Base-by-base conservation (phyloP, 2,888 invertebrate genomes). In the Cosmopolites sordidus region DNA sequence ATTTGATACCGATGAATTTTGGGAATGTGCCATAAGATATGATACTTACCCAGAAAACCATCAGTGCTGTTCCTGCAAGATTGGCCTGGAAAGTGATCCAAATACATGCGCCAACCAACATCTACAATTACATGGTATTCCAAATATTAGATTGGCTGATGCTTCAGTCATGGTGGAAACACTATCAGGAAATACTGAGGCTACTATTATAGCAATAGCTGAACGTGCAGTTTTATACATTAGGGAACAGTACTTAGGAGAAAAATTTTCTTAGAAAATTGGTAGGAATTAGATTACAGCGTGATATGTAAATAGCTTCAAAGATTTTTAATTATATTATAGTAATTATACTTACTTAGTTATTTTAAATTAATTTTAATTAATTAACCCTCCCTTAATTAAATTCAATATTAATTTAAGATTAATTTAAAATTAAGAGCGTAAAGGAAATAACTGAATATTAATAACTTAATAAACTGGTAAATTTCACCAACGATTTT, bases 11-110 rank as follows among this genome's bases (percentile, higher is more conserved):
- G 83, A 86, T 58, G 80, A 82, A 16, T 89, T 81, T 70, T 85
- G 88, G 81, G 80, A 76, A 51, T 89, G 89, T 64, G 79, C 84
- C 0, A 78, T 86, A 1, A 75, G 75, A 48, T 77, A 79, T 43
- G 76, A 81, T 49, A 87, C 87, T 0, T 84, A 83, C 0, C 84
- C 87, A 0, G 87, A 86, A 71, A 86, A 87, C 69, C 88, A 88
- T 69, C 87, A 87, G 69, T 83, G 81, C 1, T 86, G 87, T 5
- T 84, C 87, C 0, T 85, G 85, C 67, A 87, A 86, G 76, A 88
- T 88, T 86, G 88, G 87, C 0, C 82, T 85, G 0, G 61, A 66
- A 0, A 71, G 71, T 1, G 87, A 88, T 67, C 81, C 80, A 0
- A 78, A 82, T 77, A 83, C 86, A 0, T 87, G 87, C 0, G 56